Evolutionary conservation across 2,888 invertebrate species (phyloP), one percentile per base, ranked within the genome.

Genomic region (Tholera decimalis): DNA sequence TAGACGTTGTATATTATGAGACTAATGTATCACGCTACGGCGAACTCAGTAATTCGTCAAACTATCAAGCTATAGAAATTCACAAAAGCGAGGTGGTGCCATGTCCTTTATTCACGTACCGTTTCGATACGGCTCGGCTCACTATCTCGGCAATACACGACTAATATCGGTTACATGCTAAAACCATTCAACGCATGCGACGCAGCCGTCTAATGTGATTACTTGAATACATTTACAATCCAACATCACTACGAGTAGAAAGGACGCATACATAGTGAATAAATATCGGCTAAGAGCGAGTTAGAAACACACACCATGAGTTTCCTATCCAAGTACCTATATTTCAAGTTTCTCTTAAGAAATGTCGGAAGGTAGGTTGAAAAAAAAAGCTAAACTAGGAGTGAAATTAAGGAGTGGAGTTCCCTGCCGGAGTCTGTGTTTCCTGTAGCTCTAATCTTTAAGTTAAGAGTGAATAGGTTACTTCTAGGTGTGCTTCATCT

Each of bases 191-290:
- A 47, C 22, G 26, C n/a, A 8, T 22, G 18, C 4, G 37, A 65
- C 28, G 26, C 28, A 41, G n/a, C 22, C 39, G 28, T 39, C 37
- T 9, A 2, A 18, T 22, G 24, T 15, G 47, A 66, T 49, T 22
- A 37, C 44, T 69, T 37, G 24, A 44, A 15, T 50, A 50, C 2
- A 44, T 43, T 43, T 30, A n/a, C 11, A 69, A 59, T 18, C 11
- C 15, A 44, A 37, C 33, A 33, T 24, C 3, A 28, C 30, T 13
- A 13, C 26, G 37, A 44, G 13, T 51, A 13, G 1, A 7, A 39
- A 6, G n/a, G 22, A 7, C 35, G 18, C 13, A 15, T 7, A 39
- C 18, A 11, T 7, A 0, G n/a, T 6, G 5, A 3, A 41, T 41
- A 18, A 1, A 41, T 1, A 13, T 20, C 22, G 41, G 11, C 11